Evolutionary conservation across 2,113 vertebrate species (phyloP).

Genomic region (Siphamia tubifer): DNA sequence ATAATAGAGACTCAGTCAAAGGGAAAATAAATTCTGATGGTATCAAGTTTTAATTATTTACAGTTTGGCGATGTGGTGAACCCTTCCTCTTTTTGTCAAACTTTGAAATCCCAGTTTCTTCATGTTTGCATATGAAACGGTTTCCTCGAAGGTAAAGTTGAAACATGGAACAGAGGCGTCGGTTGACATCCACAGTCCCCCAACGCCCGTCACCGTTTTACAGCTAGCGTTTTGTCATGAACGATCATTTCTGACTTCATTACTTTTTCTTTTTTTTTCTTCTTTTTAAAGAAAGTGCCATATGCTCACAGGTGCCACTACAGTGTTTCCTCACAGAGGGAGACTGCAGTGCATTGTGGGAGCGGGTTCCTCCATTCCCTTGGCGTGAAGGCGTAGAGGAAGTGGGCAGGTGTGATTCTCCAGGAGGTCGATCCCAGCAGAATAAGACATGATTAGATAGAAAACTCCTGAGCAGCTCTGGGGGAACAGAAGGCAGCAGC

Average conservation of each 20-base stretch:
- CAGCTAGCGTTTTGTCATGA: slow-evolving; percentile 21
- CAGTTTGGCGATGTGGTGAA: background rate
- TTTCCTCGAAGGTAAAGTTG: background rate
- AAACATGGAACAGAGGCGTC: background rate
- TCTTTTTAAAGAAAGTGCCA: slow-evolving; percentile 51
- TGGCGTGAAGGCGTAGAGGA: slow-evolving; percentile 37
- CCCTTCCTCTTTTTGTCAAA: slow-evolving; percentile 24
- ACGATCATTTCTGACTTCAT: slow-evolving; percentile 37
- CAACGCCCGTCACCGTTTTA: background rate
- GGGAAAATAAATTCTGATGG: slow-evolving; percentile 2
- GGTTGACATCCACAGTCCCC: background rate
- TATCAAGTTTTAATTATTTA: slow-evolving; percentile 9
- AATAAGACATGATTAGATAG: slow-evolving; percentile 68
- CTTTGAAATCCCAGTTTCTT: slow-evolving; percentile 2
- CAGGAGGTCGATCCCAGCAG: slow-evolving; percentile 59
- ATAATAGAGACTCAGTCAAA: no score
- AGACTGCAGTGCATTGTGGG: slow-evolving; percentile 64
- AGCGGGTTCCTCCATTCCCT: slow-evolving; percentile 42
- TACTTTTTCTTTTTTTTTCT: background rate
- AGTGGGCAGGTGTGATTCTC: slow-evolving; percentile 72
- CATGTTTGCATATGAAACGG: slow-evolving; percentile 23
- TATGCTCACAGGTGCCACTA: slow-evolving; percentile 46
- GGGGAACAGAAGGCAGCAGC: background rate
- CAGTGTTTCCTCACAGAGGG: slow-evolving; percentile 26
- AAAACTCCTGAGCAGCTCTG: slow-evolving; percentile 46